Evolutionary conservation across 2,113 vertebrate species (phyloP).

Genomic region (Hemichromis elongatus): DNA sequence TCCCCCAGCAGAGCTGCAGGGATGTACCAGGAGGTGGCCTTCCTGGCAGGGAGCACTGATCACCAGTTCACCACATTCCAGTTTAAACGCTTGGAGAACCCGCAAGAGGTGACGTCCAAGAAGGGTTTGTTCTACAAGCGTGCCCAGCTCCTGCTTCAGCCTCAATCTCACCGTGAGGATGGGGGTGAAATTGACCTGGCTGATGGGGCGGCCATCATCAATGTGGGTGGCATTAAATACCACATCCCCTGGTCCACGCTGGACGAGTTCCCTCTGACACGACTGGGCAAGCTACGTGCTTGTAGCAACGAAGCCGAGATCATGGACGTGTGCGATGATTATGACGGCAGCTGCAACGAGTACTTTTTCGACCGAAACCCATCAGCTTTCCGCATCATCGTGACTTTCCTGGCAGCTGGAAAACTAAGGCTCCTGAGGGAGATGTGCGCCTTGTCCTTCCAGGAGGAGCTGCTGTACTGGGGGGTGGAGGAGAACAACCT

Average conservation of each 20-base stretch:
- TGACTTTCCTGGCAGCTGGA: constrained; percentile 88
- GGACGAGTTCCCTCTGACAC: constrained; percentile 87
- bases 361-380: constrained; percentile 97
- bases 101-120: constrained; percentile 76
- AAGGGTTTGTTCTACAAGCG: constrained; percentile 87
- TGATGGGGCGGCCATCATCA: constrained; percentile 83
- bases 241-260: constrained; percentile 91
- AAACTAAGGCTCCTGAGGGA: constrained; percentile 90
- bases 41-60: constrained; percentile 80
- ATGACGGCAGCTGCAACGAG: constrained; percentile 88
- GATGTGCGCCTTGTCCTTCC: constrained; percentile 93
- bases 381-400: constrained; percentile 91
- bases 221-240: constrained; percentile 92
- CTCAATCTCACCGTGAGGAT: constrained; percentile 64
- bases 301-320: constrained; percentile 89
- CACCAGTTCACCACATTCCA: constrained; percentile 78
- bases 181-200: constrained; percentile 26
- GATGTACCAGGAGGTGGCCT: constrained; percentile 84
- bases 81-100: constrained; percentile 77
- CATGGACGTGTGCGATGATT: constrained; percentile 93
- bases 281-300: constrained; percentile 83
- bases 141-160: constrained; percentile 75
- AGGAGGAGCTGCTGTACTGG: constrained; percentile 96
- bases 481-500: constrained; percentile 89
- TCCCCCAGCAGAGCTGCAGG: constrained; percentile 33